These are phyloP conservation scores for Watsonalla binaria DNA, from an alignment of 2,888 invertebrate species.

Conservation along the genomic window DNA sequence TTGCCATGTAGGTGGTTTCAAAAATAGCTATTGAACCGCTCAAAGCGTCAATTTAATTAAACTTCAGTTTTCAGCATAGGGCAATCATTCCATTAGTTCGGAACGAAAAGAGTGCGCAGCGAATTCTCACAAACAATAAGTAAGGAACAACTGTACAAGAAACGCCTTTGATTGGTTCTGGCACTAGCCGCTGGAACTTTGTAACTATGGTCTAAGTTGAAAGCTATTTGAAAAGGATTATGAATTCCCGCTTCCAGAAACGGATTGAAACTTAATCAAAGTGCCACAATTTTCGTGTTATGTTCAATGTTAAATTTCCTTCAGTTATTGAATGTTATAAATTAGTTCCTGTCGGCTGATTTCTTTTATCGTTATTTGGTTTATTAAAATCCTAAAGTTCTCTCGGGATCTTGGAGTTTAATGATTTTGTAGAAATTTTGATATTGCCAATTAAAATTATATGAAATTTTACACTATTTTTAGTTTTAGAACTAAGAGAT, in stretches of 20 bases:
- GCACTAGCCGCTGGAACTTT: conserved; percentile 21
- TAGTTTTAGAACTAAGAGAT: no score
- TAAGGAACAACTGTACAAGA: conserved; percentile 16
- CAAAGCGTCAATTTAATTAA: conserved; percentile 1
- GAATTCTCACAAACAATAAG: conserved; percentile 18
- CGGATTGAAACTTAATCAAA: not conserved
- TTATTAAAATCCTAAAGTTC: not conserved
- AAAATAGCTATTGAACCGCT: not conserved
- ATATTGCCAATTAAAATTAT: no score
- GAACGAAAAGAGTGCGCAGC: conserved; percentile 8
- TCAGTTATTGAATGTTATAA: not conserved
- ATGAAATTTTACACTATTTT: no score
- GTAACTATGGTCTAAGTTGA: conserved; percentile 8
- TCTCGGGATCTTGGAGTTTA: not conserved
- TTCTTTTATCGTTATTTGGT: not conserved
- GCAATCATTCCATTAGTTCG: conserved; percentile 10
- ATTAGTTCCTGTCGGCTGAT: not conserved
- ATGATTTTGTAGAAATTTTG: no score
- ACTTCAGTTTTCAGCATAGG: not conserved
- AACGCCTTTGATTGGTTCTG: conserved; percentile 24
- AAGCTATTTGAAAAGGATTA: not conserved
- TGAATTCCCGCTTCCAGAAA: not conserved
- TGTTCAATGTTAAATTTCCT: not conserved
- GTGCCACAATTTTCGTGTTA: not conserved
- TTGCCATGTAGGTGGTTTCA: not conserved